Evolutionary conservation across 2,888 invertebrate species (phyloP).

Genomic region (Gasteruption jaculator): DNA sequence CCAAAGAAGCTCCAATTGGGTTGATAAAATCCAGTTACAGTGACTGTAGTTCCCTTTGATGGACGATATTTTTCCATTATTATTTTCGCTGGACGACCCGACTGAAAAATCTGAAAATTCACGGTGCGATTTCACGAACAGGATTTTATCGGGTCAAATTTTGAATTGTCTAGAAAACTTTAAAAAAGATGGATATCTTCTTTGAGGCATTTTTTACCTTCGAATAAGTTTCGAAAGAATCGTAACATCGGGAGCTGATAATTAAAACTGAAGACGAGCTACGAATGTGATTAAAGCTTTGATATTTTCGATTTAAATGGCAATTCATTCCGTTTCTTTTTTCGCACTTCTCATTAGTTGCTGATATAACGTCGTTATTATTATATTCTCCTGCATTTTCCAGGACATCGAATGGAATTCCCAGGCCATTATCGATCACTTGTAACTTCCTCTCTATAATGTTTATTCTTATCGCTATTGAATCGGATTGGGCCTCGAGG

Average conservation of each 20-base stretch:
- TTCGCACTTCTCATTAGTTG: not conserved
- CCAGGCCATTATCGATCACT: conserved; percentile 74
- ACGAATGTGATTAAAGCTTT: conserved; percentile 55
- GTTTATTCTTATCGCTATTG: conserved; percentile 67
- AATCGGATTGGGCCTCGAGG: conserved; percentile 66
- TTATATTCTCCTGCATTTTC: conserved; percentile 59
- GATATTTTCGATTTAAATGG: too few species aligned
- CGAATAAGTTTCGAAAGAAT: conserved; percentile 55
- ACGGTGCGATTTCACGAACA: conserved; percentile 2
- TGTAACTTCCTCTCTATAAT: conserved; percentile 61
- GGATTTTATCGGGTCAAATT: not conserved
- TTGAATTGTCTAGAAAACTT: not conserved
- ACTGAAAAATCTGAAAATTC: conserved; percentile 21
- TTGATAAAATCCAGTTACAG: conserved; percentile 64
- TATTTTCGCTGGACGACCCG: conserved; percentile 32
- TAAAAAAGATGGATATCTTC: too few species aligned
- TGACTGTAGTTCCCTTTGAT: conserved; percentile 69
- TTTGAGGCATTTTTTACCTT: too few species aligned
- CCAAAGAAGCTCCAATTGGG: conserved; percentile 56
- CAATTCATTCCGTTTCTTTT: too few species aligned
- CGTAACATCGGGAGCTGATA: conserved; percentile 57
- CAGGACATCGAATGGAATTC: conserved; percentile 60
- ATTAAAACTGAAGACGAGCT: conserved; percentile 57
- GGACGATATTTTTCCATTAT: conserved; percentile 52
- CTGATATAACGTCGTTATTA: conserved; percentile 22